Evolutionary conservation across 1,140 invertebrate species (phyloP), one percentile per base, ranked within the genome.

Genomic region (Hyposmocoma kahamanoa): DNA sequence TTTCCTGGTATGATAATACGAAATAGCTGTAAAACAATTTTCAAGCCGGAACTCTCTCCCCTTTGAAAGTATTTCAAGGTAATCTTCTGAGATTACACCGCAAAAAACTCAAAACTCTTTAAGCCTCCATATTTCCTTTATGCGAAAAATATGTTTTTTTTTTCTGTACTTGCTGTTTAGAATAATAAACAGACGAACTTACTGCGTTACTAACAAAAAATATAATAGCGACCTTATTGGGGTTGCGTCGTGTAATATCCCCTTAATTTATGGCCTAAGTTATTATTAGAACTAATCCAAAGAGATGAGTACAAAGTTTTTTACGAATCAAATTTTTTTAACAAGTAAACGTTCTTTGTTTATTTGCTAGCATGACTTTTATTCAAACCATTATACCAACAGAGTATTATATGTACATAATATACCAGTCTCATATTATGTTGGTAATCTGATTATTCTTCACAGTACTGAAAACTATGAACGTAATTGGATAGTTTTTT

Each of bases 41-140:
- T 62, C 56, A 52, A n/a, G 51, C 44, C 60, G 22, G 10, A 42
- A 36, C 36, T 8, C 56, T 54, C 62, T 58, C 63, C 66, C 67
- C 61, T 70, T 59, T 67, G 56, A 75, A 83, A 76, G 69, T 72
- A 73, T 78, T 79, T 71, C 62, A 73, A 74, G 61, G 70, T 84
- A 79, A 81, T 84, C 75, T 73, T 63, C 67, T 67, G 67, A 77
- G 75, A 79, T 70, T 77, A 70, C 67, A 73, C 62, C 56, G 51
- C 41, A 55, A 69, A 72, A 74, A 78, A 75, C 66, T 69, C 56
- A 70, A 36, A 79, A 74, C 64, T 71, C 69, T 70, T 79, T 78
- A 73, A 74, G 66, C 55, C 62, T 52, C 58, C 63, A 67, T 73
- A 69, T 74, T 78, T 81, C 69, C 64, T 77, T 77, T 77, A 67